A percentile compares a stretch with the other conserved stretches of the same genome.
Evolutionary conservation across 2,888 invertebrate species (phyloP).

Genomic region (Oxycera nigricornis): DNA sequence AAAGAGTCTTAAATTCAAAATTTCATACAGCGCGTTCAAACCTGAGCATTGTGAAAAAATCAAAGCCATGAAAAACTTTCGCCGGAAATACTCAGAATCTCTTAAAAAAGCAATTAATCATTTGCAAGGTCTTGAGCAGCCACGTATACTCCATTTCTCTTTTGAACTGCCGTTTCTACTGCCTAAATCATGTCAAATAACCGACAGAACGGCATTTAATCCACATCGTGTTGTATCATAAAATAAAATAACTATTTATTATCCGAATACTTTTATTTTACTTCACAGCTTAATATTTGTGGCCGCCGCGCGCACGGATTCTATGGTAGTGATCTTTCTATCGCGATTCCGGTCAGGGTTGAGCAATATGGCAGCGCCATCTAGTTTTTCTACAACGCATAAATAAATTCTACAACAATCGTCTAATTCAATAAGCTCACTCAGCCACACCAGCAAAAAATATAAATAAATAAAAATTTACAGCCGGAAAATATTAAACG

Average conservation of each 20-base stretch:
- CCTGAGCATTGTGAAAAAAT: conserved; percentile 19
- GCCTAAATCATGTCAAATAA: conserved; percentile 12
- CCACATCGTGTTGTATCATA: too few species aligned
- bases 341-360: too few species aligned
- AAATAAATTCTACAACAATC: too few species aligned
- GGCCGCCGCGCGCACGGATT: too few species aligned
- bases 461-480: conserved; percentile 28
- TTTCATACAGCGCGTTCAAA: background rate
- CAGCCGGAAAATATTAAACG: conserved; percentile 30
- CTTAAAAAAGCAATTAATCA: conserved; percentile 24
- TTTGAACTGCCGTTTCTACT: background rate
- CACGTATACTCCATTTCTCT: background rate
- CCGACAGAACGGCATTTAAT: conserved; percentile 14
- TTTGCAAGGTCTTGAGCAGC: background rate
- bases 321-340: too few species aligned
- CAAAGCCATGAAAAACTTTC: conserved; percentile 15
- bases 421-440: conserved; percentile 31
- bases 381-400: too few species aligned
- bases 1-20: background rate
- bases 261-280: too few species aligned
- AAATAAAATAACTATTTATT: too few species aligned
- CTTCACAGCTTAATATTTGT: too few species aligned
- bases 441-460: background rate
- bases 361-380: too few species aligned
- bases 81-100: background rate